Base-by-base conservation (phyloP, 2,797 vertebrate genomes). In the Nannoperca obscura region DNA sequence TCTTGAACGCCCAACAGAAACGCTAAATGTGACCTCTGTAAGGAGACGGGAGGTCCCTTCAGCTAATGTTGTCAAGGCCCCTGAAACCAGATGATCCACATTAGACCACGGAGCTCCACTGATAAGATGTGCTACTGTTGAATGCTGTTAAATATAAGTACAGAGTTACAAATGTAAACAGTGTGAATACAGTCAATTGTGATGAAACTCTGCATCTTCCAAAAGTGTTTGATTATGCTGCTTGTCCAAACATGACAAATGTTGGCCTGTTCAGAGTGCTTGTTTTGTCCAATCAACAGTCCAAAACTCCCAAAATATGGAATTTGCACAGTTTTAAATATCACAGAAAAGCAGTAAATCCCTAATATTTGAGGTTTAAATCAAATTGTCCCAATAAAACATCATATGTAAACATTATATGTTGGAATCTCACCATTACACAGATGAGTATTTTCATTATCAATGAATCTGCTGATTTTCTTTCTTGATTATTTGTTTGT, bases 41-140 rank as follows among this genome's bases (percentile, higher is more conserved):
- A 40, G n/a, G 7, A 40, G 30, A 53, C 15, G 0, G 7, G 47
- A 44, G 30, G 13, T 7, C 38, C 22, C 9, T 5, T 54, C 12
- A 15, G 10, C 32, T 57, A 24, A 15, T 17, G 17, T 17, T 14
- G 8, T 67, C 12, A 27, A 11, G 32, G 12, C 20, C n/a, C 5
- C n/a, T n/a, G 40, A 63, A 32, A 65, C 30, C n/a, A 44, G 24
- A 19, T 14, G n/a, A 12, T 46, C 47, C 65, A n/a, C 57, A 53
- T 58, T 11, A 61, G 66, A 85, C 71, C 80, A 36, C 36, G 10
- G 36, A 36, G 9, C 36, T 36, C 36, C 2, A 9, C 22, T 27
- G 5, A 27, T 30, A 8, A 36, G 36, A 10, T 36, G 9, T 36
- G 9, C 8, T 36, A 36, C 36, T 9, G 3, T 22, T 34, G 5